Conservation (phyloP, 1,140 invertebrate genomes). For the Drosophila busckii region DNA sequence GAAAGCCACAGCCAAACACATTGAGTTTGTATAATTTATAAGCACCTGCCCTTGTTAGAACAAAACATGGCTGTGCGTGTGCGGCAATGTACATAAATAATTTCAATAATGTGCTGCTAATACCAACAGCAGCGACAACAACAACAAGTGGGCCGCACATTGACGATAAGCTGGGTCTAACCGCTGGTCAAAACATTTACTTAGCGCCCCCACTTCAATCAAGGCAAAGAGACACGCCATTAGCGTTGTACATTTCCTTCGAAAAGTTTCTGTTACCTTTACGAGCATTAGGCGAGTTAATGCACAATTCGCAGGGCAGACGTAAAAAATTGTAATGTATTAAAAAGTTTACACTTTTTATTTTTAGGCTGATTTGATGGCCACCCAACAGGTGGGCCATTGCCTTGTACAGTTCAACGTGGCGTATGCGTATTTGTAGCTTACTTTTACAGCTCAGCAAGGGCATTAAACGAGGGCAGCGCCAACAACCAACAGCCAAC, state of each 20-base stretch:
- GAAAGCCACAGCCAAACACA: slow-evolving; percentile 2
- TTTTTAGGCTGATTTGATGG: not conserved
- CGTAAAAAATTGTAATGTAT: slow-evolving; percentile 43
- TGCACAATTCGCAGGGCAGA: slow-evolving; percentile 21
- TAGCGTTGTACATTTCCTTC: slow-evolving; percentile 17
- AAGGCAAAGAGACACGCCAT: slow-evolving; percentile 32
- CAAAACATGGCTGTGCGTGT: slow-evolving; percentile 14
- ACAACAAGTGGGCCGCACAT: slow-evolving; percentile 13
- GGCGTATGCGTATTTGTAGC: slow-evolving; percentile 8
- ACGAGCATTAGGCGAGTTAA: slow-evolving; percentile 37
- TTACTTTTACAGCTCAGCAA: slow-evolving; percentile 5
- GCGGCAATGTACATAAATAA: slow-evolving; percentile 38
- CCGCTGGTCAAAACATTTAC: slow-evolving; percentile 53
- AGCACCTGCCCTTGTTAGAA: slow-evolving; percentile 51
- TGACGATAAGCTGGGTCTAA: slow-evolving; percentile 13
- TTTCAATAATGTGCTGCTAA: slow-evolving; percentile 69
- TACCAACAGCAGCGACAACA: slow-evolving; percentile 45
- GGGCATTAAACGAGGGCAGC: slow-evolving; percentile 27
- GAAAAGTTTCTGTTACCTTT: slow-evolving; percentile 55
- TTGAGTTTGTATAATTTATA: slow-evolving; percentile 27
- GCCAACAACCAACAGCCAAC: slow-evolving; percentile 4
- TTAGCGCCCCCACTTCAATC: slow-evolving; percentile 37
- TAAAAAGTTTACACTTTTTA: slow-evolving; percentile 51
- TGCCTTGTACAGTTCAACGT: slow-evolving; percentile 19
- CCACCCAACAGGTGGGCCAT: slow-evolving; percentile 51